A percentile compares a stretch with the other conserved stretches of the same genome.
Evolutionary conservation across 2,797 vertebrate species (phyloP).

Genomic region (Aplochiton taeniatus): DNA sequence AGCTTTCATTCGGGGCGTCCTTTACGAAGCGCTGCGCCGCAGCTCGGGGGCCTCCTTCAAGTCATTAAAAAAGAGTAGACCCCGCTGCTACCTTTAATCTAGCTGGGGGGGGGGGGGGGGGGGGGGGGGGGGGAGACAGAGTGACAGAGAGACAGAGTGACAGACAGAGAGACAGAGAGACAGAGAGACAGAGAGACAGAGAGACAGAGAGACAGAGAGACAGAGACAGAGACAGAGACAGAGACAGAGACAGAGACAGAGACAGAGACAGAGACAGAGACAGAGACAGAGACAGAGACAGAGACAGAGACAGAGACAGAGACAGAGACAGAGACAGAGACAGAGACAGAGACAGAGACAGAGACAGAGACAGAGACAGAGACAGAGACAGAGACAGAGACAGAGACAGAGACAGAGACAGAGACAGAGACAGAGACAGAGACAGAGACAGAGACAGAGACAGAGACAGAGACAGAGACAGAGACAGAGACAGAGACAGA

Average conservation of each 20-base stretch:
- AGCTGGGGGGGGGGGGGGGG: conserved; percentile 6
- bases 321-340: neutral
- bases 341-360: neutral
- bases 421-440: neutral
- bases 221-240: no score
- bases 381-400: neutral
- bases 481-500: neutral
- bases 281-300: no score
- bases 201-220: no score
- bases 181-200: no score
- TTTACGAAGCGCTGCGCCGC: conserved; percentile 40
- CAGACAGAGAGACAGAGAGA: no score
- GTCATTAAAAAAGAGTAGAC: conserved; percentile 41
- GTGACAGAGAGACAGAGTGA: no score
- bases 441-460: neutral
- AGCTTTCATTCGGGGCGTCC: conserved; percentile 43
- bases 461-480: neutral
- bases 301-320: neutral
- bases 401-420: neutral
- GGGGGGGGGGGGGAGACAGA: no score
- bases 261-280: no score
- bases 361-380: neutral
- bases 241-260: no score
- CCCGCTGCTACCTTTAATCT: conserved; percentile 21
- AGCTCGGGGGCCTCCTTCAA: conserved; percentile 26